Conservation (phyloP, 2,113 vertebrate genomes). For the Lepus europaeus region DNA sequence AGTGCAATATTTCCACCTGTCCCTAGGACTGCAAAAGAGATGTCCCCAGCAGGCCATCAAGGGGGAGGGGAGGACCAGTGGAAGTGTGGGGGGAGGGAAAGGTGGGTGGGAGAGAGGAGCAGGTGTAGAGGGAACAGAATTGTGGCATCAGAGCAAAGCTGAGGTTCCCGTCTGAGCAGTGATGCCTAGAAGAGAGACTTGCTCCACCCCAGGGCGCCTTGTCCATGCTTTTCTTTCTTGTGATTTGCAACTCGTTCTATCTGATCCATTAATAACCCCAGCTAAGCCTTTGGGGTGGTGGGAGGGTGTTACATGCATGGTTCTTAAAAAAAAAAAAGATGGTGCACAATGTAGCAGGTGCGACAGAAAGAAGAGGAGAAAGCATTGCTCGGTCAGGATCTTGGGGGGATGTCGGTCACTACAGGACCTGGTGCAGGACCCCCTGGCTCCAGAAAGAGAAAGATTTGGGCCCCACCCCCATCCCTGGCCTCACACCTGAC, state of each 20-base stretch:
- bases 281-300: too few relatives aligned
- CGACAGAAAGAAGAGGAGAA: not conserved
- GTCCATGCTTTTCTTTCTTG: not conserved
- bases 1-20: too few relatives aligned
- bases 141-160: accelerated
- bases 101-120: too few relatives aligned
- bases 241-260: not conserved
- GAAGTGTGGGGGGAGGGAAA: too few relatives aligned
- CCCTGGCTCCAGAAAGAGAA: not conserved
- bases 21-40: too few relatives aligned
- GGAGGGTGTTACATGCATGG: too few relatives aligned
- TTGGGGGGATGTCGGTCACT: not conserved
- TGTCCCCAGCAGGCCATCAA: too few relatives aligned
- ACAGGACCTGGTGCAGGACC: not conserved
- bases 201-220: not conserved
- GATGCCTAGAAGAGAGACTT: not conserved
- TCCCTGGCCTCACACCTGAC: not conserved
- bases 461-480: not conserved
- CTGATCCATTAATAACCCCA: not conserved
- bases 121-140: not conserved
- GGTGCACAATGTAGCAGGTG: not conserved
- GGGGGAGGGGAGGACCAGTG: too few relatives aligned
- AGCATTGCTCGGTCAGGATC: not conserved
- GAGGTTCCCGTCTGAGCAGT: not conserved
- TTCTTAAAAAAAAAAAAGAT: not conserved